phyloP scores from a whole-genome alignment of 2,888 invertebrate species.

The Chrysotoxum bicinctum region DNA sequence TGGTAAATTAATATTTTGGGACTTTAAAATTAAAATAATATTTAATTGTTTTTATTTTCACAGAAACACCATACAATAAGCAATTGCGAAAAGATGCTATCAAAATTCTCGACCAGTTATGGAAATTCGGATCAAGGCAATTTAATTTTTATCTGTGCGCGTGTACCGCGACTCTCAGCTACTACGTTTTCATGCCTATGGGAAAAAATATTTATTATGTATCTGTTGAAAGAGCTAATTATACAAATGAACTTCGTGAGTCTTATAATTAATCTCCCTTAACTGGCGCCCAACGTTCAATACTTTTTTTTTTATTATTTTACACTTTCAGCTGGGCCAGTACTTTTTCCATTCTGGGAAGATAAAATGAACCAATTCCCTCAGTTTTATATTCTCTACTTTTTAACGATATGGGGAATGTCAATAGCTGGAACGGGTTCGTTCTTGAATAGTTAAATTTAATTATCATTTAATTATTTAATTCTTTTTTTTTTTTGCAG shows the following conservation, averaged over 20 bases:
- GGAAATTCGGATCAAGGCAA: constrained; percentile 75
- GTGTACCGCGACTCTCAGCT: constrained; percentile 69
- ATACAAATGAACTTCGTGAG: constrained; percentile 75
- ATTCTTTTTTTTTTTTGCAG: constrained; percentile 72
- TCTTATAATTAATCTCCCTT: not conserved
- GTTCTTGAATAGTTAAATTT: constrained; percentile 21
- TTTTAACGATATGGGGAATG: constrained; percentile 70
- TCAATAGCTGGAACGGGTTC: constrained; percentile 76
- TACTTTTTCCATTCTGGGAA: constrained; percentile 77
- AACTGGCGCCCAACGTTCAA: constrained; percentile 8
- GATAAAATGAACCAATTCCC: constrained; percentile 77
- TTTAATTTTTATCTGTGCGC: constrained; percentile 75
- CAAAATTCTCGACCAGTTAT: constrained; percentile 74
- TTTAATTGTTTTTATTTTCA: not conserved
- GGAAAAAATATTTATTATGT: constrained; percentile 74
- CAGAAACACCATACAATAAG: constrained; percentile 70
- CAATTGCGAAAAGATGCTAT: constrained; percentile 74
- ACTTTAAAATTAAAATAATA: not conserved
- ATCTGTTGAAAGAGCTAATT: constrained; percentile 68
- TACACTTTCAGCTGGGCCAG: constrained; percentile 74
- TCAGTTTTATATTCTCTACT: constrained; percentile 76
- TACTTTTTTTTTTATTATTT: not conserved
- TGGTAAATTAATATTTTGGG: not conserved
- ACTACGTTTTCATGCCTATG: constrained; percentile 75
- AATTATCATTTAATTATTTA: fast-evolving